Percentiles rank a stretch among this genome's conserved stretches.
phyloP scores from a whole-genome alignment of 2,888 invertebrate genomes.

The Lithosia quadra region DNA sequence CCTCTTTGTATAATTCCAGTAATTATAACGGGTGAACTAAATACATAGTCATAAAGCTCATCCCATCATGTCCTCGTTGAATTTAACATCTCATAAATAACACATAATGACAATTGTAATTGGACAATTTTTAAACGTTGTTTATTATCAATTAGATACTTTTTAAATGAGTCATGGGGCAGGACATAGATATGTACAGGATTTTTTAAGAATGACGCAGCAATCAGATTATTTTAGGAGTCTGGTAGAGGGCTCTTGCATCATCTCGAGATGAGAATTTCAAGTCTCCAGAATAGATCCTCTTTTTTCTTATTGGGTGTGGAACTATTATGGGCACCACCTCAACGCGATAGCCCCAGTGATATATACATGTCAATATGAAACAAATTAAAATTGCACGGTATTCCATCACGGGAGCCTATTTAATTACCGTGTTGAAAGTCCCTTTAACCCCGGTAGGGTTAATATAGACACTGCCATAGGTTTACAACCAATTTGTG shows the following conservation, averaged over 20 bases:
- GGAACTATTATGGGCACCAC: not conserved
- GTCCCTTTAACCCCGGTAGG: too few species aligned
- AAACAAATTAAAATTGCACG: not conserved
- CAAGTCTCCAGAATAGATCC: not conserved
- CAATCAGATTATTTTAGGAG: not conserved
- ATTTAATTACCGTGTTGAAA: too few species aligned
- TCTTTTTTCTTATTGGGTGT: not conserved
- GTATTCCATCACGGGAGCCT: too few species aligned
- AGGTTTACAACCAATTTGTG: too few species aligned
- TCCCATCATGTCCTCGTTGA: conserved; percentile 9
- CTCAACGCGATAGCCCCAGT: not conserved
- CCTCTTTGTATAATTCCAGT: not conserved
- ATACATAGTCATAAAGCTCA: not conserved
- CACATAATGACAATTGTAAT: conserved; percentile 31
- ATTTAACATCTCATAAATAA: conserved; percentile 11
- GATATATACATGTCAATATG: not conserved
- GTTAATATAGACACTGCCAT: too few species aligned
- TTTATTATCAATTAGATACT: not conserved
- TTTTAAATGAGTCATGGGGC: not conserved
- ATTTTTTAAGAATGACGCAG: not conserved
- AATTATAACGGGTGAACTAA: not conserved
- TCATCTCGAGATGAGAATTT: not conserved
- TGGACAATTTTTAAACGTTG: conserved; percentile 1
- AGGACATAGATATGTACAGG: not conserved
- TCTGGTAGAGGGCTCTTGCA: not conserved